These are phyloP conservation scores for Syndactyla subalaris DNA, from an alignment of 2,797 vertebrate species.

Conservation along the genomic window DNA sequence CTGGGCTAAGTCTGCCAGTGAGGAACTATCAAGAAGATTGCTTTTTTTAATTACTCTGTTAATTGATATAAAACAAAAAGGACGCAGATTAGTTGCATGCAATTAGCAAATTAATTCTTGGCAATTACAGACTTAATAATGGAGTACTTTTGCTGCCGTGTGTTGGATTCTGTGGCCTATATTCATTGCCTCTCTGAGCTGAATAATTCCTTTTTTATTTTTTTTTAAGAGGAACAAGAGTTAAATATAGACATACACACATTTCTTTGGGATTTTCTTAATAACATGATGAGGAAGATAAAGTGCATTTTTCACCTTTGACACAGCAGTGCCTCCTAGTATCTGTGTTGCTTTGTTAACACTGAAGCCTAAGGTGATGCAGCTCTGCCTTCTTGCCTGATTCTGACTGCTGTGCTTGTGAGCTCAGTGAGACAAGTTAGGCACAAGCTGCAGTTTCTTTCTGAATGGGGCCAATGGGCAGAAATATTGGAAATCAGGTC, in stretches of 20 bases:
- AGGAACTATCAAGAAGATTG: constrained; percentile 77
- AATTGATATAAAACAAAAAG: constrained; percentile 96
- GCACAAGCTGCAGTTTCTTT: not conserved
- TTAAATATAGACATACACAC: not conserved
- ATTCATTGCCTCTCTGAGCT: constrained; percentile 51
- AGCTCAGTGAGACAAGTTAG: not conserved
- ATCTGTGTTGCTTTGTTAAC: not conserved
- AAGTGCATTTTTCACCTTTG: constrained; percentile 7
- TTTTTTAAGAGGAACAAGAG: not conserved
- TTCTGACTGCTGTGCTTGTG: not conserved
- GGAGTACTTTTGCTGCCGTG: constrained; percentile 77
- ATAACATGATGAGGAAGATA: not conserved
- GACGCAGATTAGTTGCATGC: constrained; percentile 89
- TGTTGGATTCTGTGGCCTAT: constrained; percentile 64
- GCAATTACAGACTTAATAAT: constrained; percentile 90
- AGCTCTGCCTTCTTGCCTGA: not conserved
- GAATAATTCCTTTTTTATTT: constrained; percentile 41
- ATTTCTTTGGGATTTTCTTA: constrained; percentile 6
- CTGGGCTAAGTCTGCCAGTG: constrained; percentile 79
- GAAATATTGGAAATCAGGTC: not conserved
- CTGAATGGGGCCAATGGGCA: not conserved
- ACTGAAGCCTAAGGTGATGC: not conserved
- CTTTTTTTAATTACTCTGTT: constrained; percentile 93
- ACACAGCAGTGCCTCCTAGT: not conserved
- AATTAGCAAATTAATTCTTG: constrained; percentile 92